Evolutionary conservation across 2,888 invertebrate species (phyloP).

Genomic region (Temnothorax unifasciatus): DNA sequence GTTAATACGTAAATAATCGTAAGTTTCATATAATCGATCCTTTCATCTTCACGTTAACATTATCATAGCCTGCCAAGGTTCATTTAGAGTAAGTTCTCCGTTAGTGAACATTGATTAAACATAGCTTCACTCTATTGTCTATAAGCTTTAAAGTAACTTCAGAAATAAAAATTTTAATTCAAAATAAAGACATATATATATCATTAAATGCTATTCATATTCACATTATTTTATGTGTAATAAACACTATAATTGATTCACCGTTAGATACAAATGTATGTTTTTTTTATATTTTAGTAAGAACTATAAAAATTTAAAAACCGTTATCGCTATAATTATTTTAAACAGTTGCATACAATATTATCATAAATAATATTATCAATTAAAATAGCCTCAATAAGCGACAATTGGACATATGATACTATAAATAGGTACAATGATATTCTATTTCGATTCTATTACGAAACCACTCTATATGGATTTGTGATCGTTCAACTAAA

Average conservation of each 20-base stretch:
- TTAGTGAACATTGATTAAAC: constrained; percentile 32
- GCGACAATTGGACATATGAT: neutral
- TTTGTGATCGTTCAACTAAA: constrained; percentile 8
- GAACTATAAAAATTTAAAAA: neutral
- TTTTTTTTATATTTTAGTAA: neutral
- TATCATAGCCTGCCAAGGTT: constrained; percentile 37
- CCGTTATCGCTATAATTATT: neutral
- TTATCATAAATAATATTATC: constrained; percentile 11
- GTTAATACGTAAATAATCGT: constrained; percentile 49
- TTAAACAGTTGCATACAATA: neutral
- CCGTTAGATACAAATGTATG: neutral
- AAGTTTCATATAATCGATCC: constrained; percentile 43
- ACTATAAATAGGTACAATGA: neutral
- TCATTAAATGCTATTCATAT: neutral
- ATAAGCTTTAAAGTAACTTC: neutral
- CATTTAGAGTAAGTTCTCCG: constrained; percentile 14
- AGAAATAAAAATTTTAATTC: neutral
- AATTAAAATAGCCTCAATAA: neutral
- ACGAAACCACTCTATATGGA: neutral
- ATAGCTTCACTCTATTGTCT: neutral
- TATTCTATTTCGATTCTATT: neutral
- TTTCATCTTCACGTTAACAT: constrained; percentile 44
- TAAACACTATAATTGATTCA: neutral
- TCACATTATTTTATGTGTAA: neutral
- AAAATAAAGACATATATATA: neutral